Evolutionary conservation across 1,140 invertebrate genomes (phyloP).

Genomic region (Dryas iulia): DNA sequence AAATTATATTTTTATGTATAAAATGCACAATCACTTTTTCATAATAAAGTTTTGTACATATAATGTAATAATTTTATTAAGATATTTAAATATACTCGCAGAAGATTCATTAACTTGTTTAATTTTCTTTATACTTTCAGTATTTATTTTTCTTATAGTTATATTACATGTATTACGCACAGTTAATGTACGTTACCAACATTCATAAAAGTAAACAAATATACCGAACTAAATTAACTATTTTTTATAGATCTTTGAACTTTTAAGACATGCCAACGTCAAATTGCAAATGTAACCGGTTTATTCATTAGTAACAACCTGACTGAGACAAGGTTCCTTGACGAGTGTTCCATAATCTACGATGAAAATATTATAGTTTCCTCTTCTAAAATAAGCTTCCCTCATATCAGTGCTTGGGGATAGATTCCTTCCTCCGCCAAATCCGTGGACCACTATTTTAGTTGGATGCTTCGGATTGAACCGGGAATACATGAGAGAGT

Average conservation of each 20-base stretch:
- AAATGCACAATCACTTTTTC: background rate
- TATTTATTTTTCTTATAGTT: too few relatives aligned
- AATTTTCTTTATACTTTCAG: too few relatives aligned
- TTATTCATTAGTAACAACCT: conserved; percentile 52
- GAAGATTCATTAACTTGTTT: too few relatives aligned
- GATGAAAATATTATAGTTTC: conserved; percentile 92
- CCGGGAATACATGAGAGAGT: conserved; percentile 85
- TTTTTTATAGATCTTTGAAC: too few relatives aligned
- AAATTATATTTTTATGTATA: background rate
- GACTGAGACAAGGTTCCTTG: conserved; percentile 89
- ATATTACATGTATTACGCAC: too few relatives aligned
- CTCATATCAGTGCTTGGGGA: conserved; percentile 91
- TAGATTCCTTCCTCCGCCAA: conserved; percentile 88
- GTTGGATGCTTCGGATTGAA: conserved; percentile 88
- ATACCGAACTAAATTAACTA: too few relatives aligned
- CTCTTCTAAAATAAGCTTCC: conserved; percentile 88
- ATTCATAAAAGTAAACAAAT: background rate
- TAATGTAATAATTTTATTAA: background rate
- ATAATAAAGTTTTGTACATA: background rate
- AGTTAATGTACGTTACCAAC: too few relatives aligned
- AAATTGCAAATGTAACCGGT: conserved; percentile 1
- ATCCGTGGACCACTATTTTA: conserved; percentile 91
- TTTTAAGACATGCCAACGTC: too few relatives aligned
- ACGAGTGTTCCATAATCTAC: conserved; percentile 92
- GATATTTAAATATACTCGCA: background rate